phyloP scores from a whole-genome alignment of 92 coral and sea anemone genomes.

The Metridium senile region DNA sequence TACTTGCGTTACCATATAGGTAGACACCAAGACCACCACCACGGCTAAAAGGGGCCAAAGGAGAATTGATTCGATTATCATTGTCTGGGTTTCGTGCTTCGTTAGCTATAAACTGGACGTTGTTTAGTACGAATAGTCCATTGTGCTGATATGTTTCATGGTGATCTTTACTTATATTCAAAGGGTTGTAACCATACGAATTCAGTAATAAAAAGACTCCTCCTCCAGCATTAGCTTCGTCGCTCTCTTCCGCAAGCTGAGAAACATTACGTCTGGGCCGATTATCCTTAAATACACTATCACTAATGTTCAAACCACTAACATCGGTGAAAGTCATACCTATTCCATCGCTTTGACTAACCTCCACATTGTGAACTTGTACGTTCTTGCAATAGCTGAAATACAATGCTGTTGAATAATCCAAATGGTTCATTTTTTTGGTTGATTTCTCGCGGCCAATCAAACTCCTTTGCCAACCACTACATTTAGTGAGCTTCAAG shows the following conservation, averaged over 20 bases:
- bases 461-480: too few species aligned
- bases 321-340: conserved; percentile 67
- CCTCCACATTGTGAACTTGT: too few species aligned
- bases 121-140: conserved; percentile 44
- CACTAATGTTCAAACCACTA: conserved; percentile 53
- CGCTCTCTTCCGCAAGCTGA: background rate
- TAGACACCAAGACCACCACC: conserved; percentile 88
- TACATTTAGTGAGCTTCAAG: too few species aligned
- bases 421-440: too few species aligned
- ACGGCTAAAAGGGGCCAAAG: conserved; percentile 60
- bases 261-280: conserved; percentile 3
- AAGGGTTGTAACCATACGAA: conserved; percentile 40
- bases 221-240: conserved; percentile 53
- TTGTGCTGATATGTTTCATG: conserved; percentile 71
- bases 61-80: conserved; percentile 41
- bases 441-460: too few species aligned
- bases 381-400: too few species aligned
- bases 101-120: conserved; percentile 65
- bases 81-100: conserved; percentile 40
- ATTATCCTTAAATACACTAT: conserved; percentile 52
- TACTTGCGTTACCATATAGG: conserved; percentile 67
- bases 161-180: conserved; percentile 43
- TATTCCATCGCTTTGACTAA: conserved; percentile 54
- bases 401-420: too few species aligned
- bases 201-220: conserved; percentile 69